Conservation (phyloP, 2,797 vertebrate genomes). For the Lindbergichthys nudifrons region DNA sequence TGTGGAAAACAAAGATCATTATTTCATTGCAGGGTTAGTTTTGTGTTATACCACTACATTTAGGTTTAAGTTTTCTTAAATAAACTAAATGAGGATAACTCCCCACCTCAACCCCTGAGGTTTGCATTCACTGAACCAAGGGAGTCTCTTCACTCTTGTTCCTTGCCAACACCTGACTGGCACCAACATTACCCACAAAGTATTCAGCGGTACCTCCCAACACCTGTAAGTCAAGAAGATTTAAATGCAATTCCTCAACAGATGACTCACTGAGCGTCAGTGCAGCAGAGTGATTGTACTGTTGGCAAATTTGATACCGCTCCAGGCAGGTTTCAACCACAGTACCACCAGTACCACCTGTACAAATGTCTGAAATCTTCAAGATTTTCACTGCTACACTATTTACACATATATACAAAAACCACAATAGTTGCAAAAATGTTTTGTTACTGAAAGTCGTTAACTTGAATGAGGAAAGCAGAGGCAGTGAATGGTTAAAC, state of each 20-base stretch:
- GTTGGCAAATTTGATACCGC: background rate
- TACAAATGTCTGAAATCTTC: background rate
- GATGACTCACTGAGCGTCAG: background rate
- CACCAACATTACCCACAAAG: background rate
- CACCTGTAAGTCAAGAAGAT: background rate
- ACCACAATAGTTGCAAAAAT: background rate
- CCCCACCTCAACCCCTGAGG: background rate
- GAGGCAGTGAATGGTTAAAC: slow-evolving; percentile 54
- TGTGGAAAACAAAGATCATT: slow-evolving; percentile 40
- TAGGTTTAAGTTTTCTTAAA: background rate
- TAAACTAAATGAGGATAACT: background rate
- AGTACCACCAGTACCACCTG: background rate
- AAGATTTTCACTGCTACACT: background rate
- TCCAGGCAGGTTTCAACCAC: background rate
- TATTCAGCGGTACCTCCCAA: background rate
- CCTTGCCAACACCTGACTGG: background rate
- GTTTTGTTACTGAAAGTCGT: background rate
- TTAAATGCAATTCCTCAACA: background rate
- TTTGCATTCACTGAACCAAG: background rate
- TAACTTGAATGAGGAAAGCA: slow-evolving; percentile 10
- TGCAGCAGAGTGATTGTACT: background rate
- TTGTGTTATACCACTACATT: background rate
- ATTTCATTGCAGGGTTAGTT: slow-evolving; percentile 28
- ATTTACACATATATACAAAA: background rate
- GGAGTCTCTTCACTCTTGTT: background rate